A percentile compares a stretch with the other conserved stretches of the same genome.
Conservation (phyloP, 92 coral and sea anemone genomes). For the Porites rus region DNA sequence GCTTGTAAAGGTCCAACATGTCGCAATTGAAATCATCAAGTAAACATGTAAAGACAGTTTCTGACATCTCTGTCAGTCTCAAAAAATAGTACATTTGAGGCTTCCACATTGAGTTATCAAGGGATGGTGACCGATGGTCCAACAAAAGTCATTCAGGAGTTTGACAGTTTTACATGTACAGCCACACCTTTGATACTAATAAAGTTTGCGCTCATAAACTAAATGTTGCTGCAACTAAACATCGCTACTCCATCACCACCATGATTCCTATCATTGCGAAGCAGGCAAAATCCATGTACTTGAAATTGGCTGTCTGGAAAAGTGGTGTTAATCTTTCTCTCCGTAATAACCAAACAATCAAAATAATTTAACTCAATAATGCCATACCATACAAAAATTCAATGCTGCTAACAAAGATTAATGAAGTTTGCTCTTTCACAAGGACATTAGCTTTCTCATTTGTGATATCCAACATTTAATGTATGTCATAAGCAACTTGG, state of each 20-base stretch:
- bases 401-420: no score
- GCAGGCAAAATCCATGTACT: slow-evolving; percentile 7
- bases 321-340: slow-evolving; percentile 3
- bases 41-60: neutral
- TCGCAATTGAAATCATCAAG: neutral
- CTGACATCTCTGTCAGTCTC: neutral
- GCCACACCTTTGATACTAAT: neutral
- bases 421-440: no score
- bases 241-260: neutral
- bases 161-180: neutral
- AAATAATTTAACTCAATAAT: neutral
- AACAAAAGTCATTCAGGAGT: slow-evolving; percentile 18
- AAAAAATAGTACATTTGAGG: neutral
- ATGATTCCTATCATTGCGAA: neutral
- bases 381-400: no score
- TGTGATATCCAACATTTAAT: no score
- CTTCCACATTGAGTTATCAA: neutral
- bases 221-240: neutral
- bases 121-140: slow-evolving; percentile 3
- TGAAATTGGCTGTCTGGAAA: slow-evolving; percentile 12
- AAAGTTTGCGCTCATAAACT: neutral
- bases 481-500: no score
- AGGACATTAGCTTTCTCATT: no score
- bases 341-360: neutral
- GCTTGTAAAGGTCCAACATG: neutral